phyloP scores from a whole-genome alignment of 2,113 vertebrate genomes.

The Barnardius zonarius region DNA sequence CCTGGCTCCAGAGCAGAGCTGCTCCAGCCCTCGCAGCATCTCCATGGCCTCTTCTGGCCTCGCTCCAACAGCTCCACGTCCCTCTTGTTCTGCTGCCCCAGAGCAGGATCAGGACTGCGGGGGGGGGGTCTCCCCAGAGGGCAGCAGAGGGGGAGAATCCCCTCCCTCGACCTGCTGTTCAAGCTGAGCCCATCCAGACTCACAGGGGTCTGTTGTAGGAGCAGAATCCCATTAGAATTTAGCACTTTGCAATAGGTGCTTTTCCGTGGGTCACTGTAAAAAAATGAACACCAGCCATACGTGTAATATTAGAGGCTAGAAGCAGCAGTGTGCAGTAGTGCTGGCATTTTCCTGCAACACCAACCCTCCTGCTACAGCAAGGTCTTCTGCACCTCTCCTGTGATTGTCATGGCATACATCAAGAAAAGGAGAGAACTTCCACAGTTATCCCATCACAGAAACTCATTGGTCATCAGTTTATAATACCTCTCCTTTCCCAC shows the following conservation, averaged over 20 bases:
- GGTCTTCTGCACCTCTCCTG: neutral
- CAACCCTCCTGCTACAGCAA: too few relatives aligned
- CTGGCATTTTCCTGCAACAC: neutral
- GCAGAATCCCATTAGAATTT: neutral
- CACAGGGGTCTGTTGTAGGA: rapidly evolving
- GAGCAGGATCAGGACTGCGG: neutral
- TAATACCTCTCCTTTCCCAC: neutral
- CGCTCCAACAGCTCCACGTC: neutral
- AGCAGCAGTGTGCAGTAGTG: neutral
- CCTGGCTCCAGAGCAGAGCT: neutral
- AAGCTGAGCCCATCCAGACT: neutral
- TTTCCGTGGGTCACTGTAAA: neutral
- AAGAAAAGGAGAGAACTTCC: neutral
- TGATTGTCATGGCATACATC: rapidly evolving
- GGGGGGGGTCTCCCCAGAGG: neutral
- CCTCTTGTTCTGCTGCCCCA: neutral
- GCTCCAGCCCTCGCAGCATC: neutral
- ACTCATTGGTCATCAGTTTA: neutral
- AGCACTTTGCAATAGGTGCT: neutral
- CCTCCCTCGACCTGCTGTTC: neutral
- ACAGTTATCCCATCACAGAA: neutral
- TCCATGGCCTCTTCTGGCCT: neutral
- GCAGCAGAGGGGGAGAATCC: neutral
- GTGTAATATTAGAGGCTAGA: neutral
- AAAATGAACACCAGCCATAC: neutral